Base-by-base conservation (phyloP, 2,113 vertebrate genomes). In the Paraplagusia blochii region DNA sequence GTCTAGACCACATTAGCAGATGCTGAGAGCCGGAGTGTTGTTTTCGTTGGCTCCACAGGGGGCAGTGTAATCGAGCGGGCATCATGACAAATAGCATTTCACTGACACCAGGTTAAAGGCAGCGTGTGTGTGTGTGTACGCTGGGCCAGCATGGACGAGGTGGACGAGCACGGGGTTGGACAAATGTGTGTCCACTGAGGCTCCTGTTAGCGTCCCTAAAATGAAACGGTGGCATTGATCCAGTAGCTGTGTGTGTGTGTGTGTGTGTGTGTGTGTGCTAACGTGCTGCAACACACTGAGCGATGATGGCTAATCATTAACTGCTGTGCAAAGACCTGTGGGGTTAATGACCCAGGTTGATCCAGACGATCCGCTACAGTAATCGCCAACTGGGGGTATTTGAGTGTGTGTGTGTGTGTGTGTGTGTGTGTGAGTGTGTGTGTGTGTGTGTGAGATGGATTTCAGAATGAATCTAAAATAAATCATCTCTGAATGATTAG, bases 261-360 rank as follows among this genome's bases (percentile, higher is more conserved):
- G 36, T 39, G 22, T 29, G 36, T 39, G 36, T 39, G 36, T 7
- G 36, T 7, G 36, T 39, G 36, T 7, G 36, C 7, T 2, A 9
- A 9, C 3, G 45, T 7, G 45, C 69, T 22, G 63, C 51, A 45
- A 46, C 39, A 53, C 55, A 44, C 13, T 35, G 10, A 29, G 22
- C 0, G 18, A 58, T 47, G 43, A 65, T 36, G 43, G 47, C 22
- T 66, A 81, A 85, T 79, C 70, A 80, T 85, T 83, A 63, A 79
- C 65, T 36, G 58, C 65, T 53, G 55, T 50, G 63, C 61, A 83
- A 69, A 67, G 69, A 71, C 53, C 50, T 29, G 5, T 14, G 18
- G 22, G 72, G 60, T 79, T 73, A 82, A 84, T 69, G 81, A 69
- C 69, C 76, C 44, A 6, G 22, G 63, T 65, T 69, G 60, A 72